phyloP scores from a whole-genome alignment of 2,888 invertebrate species.

The Dolomedes plantarius region DNA sequence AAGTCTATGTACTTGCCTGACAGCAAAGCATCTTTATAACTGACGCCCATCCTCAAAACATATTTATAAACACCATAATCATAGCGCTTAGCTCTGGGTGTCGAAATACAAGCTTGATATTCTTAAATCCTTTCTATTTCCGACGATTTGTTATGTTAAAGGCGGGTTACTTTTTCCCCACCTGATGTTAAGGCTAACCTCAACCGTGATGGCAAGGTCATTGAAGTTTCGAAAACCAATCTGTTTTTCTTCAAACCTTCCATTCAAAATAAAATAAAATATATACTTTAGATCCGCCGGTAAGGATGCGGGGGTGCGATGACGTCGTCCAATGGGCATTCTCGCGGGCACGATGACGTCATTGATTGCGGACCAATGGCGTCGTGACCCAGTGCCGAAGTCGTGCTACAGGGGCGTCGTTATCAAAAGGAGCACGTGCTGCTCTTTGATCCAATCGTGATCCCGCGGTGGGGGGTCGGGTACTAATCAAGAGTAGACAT shows the following conservation, averaged over 20 bases:
- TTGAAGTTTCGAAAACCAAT: conserved; percentile 14
- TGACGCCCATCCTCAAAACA: background rate
- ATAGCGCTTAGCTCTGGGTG: background rate
- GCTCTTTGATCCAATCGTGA: conserved; percentile 63
- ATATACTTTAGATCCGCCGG: background rate
- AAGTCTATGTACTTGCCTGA: background rate
- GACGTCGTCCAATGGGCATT: conserved; percentile 31
- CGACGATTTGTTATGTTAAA: conserved; percentile 9
- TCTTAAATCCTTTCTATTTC: background rate
- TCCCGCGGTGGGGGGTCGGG: conserved; percentile 32
- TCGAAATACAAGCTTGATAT: conserved; percentile 1
- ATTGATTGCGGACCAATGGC: conserved; percentile 42
- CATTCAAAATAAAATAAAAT: conserved; percentile 3
- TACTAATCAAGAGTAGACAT: conserved; percentile 1
- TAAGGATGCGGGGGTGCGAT: conserved; percentile 36
- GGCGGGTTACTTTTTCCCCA: background rate
- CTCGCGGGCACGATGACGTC: conserved; percentile 38
- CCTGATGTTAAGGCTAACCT: background rate
- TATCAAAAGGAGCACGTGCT: conserved; percentile 58
- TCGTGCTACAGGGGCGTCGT: conserved; percentile 50
- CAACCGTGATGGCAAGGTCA: conserved; percentile 37
- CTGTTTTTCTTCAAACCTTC: conserved; percentile 13
- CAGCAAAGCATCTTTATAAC: background rate
- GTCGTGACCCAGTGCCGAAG: conserved; percentile 49
- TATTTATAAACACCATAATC: background rate